Percentiles rank a stretch among this genome's conserved stretches.
phyloP scores from a whole-genome alignment of 2,797 vertebrate genomes.

The Spinibarbus caldwelli region DNA sequence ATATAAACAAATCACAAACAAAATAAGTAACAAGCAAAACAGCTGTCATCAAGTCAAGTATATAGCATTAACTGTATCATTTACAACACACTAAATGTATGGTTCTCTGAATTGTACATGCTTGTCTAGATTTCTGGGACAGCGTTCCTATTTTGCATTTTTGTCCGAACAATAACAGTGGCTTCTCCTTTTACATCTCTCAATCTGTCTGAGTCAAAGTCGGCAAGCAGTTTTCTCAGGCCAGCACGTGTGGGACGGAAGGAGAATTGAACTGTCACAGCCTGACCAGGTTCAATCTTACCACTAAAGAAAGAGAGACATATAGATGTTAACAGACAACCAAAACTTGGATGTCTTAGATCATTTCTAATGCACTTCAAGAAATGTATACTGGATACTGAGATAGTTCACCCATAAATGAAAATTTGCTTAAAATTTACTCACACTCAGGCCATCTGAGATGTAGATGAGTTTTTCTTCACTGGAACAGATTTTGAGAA shows the following conservation, averaged over 20 bases:
- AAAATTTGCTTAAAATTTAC: not conserved
- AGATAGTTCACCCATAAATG: not conserved
- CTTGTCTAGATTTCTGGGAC: constrained; percentile 30
- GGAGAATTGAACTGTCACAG: constrained; percentile 65
- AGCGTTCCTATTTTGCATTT: constrained; percentile 43
- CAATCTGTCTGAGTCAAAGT: constrained; percentile 80
- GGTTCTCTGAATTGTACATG: not conserved
- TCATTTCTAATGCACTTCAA: not conserved
- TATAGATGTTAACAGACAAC: not conserved
- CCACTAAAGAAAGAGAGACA: constrained; percentile 59
- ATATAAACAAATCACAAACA: not conserved
- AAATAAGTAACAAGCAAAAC: constrained; percentile 7
- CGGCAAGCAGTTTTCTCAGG: constrained; percentile 76
- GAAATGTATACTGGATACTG: not conserved
- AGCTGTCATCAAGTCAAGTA: not conserved
- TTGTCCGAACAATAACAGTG: constrained; percentile 71
- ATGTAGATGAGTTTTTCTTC: not conserved
- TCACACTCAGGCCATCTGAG: not conserved
- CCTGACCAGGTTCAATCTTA: constrained; percentile 71
- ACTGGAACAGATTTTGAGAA: not conserved
- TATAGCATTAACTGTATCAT: not conserved
- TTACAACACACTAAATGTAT: not conserved
- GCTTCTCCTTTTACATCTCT: constrained; percentile 77
- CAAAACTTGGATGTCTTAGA: not conserved
- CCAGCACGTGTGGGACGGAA: constrained; percentile 74